These are phyloP conservation scores for Tachystola acroxantha DNA, from an alignment of 2,888 invertebrate species.

Conservation along the genomic window DNA sequence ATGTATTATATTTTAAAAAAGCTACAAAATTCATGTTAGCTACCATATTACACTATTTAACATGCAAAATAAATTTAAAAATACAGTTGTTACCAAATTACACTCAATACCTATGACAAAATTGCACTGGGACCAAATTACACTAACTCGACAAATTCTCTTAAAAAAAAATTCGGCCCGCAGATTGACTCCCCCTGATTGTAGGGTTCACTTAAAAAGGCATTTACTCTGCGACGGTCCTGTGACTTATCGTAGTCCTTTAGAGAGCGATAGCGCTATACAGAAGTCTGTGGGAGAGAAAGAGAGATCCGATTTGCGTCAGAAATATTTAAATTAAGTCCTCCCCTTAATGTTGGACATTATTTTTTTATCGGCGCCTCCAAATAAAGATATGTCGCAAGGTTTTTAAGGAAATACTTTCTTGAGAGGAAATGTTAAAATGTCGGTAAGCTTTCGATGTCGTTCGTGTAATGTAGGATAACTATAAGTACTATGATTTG, in stretches of 20 bases:
- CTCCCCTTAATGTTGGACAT: conserved; percentile 68
- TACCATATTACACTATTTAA: too few relatives aligned
- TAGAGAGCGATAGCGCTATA: conserved; percentile 31
- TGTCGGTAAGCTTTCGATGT: conserved; percentile 18
- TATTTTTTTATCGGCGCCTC: conserved; percentile 71
- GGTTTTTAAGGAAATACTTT: conserved; percentile 34
- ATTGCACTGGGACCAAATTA: too few relatives aligned
- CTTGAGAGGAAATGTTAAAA: conserved; percentile 20
- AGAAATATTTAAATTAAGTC: conserved; percentile 75
- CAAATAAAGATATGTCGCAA: conserved; percentile 65
- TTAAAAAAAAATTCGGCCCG: conserved; percentile 29
- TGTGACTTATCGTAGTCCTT: conserved; percentile 54
- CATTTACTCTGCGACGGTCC: conserved; percentile 51
- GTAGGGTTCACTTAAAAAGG: conserved; percentile 65
- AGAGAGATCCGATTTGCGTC: conserved; percentile 31
- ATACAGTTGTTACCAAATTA: too few relatives aligned
- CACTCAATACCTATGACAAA: too few relatives aligned
- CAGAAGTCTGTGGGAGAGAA: conserved; percentile 15
- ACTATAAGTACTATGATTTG: conserved; percentile 5
- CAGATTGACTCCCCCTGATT: conserved; percentile 12
- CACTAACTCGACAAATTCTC: too few relatives aligned
- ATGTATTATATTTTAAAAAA: too few relatives aligned
- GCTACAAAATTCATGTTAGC: too few relatives aligned
- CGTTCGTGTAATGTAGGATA: not conserved
- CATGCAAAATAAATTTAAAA: too few relatives aligned